Conservation (phyloP, 2,797 vertebrate species). For the Rhodeus uyekii region DNA sequence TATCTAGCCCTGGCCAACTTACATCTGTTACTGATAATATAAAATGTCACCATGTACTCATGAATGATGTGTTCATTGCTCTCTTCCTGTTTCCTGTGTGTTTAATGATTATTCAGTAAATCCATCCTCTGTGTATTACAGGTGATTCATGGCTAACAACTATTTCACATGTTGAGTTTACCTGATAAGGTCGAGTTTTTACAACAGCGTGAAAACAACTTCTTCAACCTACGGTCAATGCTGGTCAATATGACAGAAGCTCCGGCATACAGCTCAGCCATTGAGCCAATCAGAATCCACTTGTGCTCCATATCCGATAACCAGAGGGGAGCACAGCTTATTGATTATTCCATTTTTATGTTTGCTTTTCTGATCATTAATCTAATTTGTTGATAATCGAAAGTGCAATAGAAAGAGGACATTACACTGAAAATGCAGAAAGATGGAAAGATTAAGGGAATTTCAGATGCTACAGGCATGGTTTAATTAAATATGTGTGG, state of each 20-base stretch:
- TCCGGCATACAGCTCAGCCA: not conserved
- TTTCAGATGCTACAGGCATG: constrained; percentile 46
- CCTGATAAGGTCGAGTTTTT: constrained; percentile 33
- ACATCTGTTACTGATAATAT: constrained; percentile 20
- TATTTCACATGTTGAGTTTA: constrained; percentile 49
- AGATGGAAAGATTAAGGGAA: constrained; percentile 40
- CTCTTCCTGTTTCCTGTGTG: constrained; percentile 38
- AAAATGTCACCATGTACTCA: not conserved
- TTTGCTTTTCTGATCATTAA: constrained; percentile 48
- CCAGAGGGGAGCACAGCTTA: constrained; percentile 3
- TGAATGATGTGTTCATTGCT: constrained; percentile 5
- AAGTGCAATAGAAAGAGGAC: not conserved
- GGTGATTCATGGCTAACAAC: constrained; percentile 24
- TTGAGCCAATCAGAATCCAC: not conserved
- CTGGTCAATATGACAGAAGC: not conserved
- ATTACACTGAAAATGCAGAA: constrained; percentile 22
- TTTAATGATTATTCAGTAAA: constrained; percentile 26
- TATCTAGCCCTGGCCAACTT: too few relatives aligned
- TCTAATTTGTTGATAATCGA: constrained; percentile 7
- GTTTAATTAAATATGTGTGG: constrained; percentile 55
- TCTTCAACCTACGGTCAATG: constrained; percentile 25
- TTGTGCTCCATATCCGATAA: not conserved
- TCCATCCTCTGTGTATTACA: not conserved
- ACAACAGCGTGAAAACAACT: not conserved
- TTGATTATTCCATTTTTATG: constrained; percentile 37